Evolutionary conservation across 2,113 vertebrate genomes (phyloP).

Genomic region (Sigmodon hispidus): DNA sequence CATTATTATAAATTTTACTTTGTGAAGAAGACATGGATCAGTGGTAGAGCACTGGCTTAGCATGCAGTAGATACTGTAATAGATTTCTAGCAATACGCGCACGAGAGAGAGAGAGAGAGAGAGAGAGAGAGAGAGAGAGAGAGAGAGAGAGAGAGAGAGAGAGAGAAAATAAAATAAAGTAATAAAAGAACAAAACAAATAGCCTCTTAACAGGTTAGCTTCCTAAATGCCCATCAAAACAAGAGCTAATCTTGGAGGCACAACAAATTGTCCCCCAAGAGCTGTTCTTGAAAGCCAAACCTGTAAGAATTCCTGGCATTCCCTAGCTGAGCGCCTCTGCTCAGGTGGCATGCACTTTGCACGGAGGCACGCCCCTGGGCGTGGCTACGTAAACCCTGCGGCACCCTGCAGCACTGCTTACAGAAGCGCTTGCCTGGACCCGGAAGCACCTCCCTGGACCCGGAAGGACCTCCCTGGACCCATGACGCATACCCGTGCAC

Average conservation of each 20-base stretch:
- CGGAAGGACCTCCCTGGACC: no score
- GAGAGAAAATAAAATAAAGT: neutral
- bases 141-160: neutral
- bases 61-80: neutral
- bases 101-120: no score
- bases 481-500: no score
- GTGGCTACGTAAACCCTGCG: no score
- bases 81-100: neutral
- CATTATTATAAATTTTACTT: neutral
- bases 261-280: neutral
- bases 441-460: no score
- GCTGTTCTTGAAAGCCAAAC: constrained; percentile 40
- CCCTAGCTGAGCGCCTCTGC: no score
- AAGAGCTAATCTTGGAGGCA: neutral
- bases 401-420: no score
- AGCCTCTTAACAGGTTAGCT: neutral
- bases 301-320: no score
- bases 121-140: no score
- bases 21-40: neutral
- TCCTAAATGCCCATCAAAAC: neutral
- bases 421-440: no score
- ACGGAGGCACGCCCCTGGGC: no score
- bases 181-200: neutral
- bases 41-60: neutral
- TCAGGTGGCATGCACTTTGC: no score